phyloP scores from a whole-genome alignment of 1,140 invertebrate genomes.

The Anastrepha obliqua region DNA sequence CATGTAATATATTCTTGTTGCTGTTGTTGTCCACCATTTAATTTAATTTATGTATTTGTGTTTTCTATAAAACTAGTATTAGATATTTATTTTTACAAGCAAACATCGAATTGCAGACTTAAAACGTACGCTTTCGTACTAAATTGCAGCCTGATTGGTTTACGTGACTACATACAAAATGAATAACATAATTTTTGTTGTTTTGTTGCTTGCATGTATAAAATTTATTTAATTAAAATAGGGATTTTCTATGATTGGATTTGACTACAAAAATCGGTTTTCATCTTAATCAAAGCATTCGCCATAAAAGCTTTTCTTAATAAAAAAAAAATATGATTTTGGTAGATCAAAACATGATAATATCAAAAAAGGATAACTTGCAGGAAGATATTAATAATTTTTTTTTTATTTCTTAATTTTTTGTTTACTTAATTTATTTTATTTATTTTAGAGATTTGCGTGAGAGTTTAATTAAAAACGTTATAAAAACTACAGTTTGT shows the following conservation, averaged over 20 bases:
- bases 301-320: not conserved
- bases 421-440: not conserved
- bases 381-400: not conserved
- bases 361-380: too few species aligned
- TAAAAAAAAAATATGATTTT: not conserved
- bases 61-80: not conserved
- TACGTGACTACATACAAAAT: not conserved
- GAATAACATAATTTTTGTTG: not conserved
- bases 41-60: not conserved
- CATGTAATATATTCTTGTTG: not conserved
- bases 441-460: slow-evolving; percentile 9
- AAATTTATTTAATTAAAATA: not conserved
- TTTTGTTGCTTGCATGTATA: not conserved
- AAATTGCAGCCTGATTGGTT: not conserved
- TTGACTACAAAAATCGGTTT: not conserved
- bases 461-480: not conserved
- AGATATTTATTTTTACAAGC: not conserved
- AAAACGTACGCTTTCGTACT: not conserved
- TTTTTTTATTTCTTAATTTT: not conserved
- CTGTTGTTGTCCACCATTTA: not conserved
- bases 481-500: not conserved
- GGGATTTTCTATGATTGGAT: not conserved
- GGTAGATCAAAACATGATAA: not conserved
- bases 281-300: slow-evolving; percentile 15
- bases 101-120: not conserved